phyloP scores from a whole-genome alignment of 2,113 vertebrate species.

The Agapornis roseicollis region DNA sequence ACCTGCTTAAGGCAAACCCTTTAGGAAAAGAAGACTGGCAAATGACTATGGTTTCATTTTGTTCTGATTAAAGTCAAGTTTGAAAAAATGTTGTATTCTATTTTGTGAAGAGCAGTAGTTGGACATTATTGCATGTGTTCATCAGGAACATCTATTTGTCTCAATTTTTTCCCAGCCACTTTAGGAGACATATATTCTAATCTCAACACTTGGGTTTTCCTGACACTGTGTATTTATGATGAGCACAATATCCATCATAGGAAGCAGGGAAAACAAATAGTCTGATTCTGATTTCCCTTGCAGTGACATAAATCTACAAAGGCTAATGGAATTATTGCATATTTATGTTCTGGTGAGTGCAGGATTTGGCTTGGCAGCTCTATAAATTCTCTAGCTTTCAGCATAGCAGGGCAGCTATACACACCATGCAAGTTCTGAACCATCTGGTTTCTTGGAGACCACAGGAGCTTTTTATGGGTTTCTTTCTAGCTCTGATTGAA shows the following conservation, averaged over 20 bases:
- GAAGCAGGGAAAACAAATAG: not conserved
- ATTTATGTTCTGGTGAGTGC: not conserved
- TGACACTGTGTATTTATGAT: not conserved
- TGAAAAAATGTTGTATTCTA: not conserved
- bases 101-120: not conserved
- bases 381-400: not conserved
- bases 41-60: not conserved
- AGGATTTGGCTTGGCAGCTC: constrained; percentile 14
- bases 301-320: constrained; percentile 5
- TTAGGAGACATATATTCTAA: not conserved
- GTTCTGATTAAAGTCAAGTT: not conserved
- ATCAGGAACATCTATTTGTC: not conserved
- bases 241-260: not conserved
- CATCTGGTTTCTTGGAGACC: not conserved
- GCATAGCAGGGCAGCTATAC: not conserved
- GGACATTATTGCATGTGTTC: not conserved
- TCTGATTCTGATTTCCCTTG: not conserved
- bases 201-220: not conserved
- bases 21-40: not conserved
- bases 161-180: not conserved
- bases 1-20: not conserved
- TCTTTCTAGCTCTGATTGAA: not conserved
- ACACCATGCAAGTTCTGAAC: not conserved
- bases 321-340: not conserved
- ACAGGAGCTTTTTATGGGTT: not conserved